Conservation (phyloP, 2,113 vertebrate species). For the Cebidichthys violaceus region DNA sequence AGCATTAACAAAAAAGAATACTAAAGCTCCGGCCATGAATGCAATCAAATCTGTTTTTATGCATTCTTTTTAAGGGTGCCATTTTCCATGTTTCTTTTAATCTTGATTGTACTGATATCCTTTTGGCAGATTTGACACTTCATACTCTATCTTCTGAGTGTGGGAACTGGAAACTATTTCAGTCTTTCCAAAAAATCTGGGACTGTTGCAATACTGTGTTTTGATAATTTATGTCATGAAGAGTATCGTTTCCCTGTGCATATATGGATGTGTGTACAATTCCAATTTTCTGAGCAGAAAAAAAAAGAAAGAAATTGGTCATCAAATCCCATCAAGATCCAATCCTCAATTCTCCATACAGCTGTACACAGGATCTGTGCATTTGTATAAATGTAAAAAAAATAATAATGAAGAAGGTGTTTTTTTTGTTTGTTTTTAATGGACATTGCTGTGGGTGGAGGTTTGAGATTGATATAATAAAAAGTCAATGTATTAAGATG, state of each 20-base stretch:
- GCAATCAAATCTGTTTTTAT: conserved; percentile 29
- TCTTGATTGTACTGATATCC: conserved; percentile 62
- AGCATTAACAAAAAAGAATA: conserved; percentile 25
- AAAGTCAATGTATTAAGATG: conserved; percentile 76
- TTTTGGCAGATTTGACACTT: conserved; percentile 65
- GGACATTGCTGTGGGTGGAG: conserved; percentile 77
- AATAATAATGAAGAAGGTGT: conserved; percentile 86
- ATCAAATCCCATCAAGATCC: conserved; percentile 86
- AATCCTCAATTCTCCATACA: conserved; percentile 86
- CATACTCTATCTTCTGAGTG: conserved; percentile 87
- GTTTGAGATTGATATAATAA: conserved; percentile 82
- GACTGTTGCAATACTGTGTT: conserved; percentile 96
- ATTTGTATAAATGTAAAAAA: conserved; percentile 96
- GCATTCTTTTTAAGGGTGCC: conserved; percentile 51
- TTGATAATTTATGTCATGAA: conserved; percentile 84
- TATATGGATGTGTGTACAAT: conserved; percentile 88
- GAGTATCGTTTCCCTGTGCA: conserved; percentile 89
- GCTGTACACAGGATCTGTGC: conserved; percentile 88
- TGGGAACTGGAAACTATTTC: conserved; percentile 78
- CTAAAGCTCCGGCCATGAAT: conserved; percentile 35
- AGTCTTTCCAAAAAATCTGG: conserved; percentile 91
- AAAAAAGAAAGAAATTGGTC: conserved; percentile 72
- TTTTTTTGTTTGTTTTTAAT: conserved; percentile 93
- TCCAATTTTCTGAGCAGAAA: conserved; percentile 90
- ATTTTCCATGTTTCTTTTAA: conserved; percentile 30